Base-by-base conservation (phyloP, 1,140 invertebrate species). In the Cryptotermes secundus region DNA sequence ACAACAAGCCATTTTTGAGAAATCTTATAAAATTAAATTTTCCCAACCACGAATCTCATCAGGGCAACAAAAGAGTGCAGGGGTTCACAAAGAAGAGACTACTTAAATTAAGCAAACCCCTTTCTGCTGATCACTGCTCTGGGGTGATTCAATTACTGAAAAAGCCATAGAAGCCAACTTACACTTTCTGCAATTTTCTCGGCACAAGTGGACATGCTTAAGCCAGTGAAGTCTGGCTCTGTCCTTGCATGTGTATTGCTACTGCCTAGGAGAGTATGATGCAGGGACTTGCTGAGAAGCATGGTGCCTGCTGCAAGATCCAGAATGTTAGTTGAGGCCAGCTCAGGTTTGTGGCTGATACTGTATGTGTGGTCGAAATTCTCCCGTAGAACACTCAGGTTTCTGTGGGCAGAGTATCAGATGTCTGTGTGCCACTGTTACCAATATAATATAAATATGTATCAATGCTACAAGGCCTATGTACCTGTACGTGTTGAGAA, bases 401-500 rank as follows among this genome's bases (percentile, higher is more conserved):
- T 89, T 82, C 89, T 91, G 53, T 34, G 34, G 34, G 34, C 22
- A 83, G 16, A 16, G 31, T 42, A 49, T 82, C 31, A 42, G 31
- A 24, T 16, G 10, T 35, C 10, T 35, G 36, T 82, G 35, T 36
- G 16, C n/a, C 12, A 16, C 14, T 12, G 38, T 82, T 35, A 42
- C n/a, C 24, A 24, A 49, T 31, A 82, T 14, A 82, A 38, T 12
- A 49, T 3, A 3, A 85, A 85, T 83, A 81, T 87, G 26, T 31
- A n/a, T 14, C 34, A 31, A n/a, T 90, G 89, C 87, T 59, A 53
- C 65, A 82, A 82, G 90, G 89, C 85, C 19, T 19, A 19, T 19
- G 86, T 92, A 94, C 90, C 91, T 94, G 86, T 95, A 94, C 42
- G 94, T 94, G 86, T 93, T 94, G 9, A 95, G 88, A 79, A 94